phyloP scores from a whole-genome alignment of 2,797 vertebrate genomes.

The Octomys mimax region DNA sequence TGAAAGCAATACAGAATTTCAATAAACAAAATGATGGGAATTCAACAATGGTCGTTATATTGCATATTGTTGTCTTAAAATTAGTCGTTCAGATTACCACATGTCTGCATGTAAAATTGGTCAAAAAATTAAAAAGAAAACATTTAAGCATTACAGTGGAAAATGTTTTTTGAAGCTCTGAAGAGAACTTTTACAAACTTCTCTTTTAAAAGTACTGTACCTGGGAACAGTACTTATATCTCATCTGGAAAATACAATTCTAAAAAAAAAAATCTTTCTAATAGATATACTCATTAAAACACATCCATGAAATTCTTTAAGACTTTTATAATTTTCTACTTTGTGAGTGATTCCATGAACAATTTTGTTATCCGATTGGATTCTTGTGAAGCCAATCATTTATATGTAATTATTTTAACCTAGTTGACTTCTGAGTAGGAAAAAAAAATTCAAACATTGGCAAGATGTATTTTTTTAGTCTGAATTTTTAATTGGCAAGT shows the following conservation, averaged over 20 bases:
- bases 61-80: no score
- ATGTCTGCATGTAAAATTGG: no score
- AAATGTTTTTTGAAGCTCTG: not conserved
- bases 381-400: conserved; percentile 37
- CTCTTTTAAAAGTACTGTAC: conserved; percentile 17
- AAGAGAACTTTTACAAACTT: not conserved
- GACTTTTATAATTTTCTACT: conserved; percentile 45
- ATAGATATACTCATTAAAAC: conserved; percentile 50
- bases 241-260: not conserved
- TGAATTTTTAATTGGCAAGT: not conserved
- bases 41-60: no score
- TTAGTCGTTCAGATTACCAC: no score
- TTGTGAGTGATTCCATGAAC: conserved; percentile 9
- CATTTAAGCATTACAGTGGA: not conserved
- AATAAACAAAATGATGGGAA: no score
- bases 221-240: not conserved
- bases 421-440: not conserved
- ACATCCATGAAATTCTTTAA: not conserved
- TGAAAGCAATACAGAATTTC: no score
- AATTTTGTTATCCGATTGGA: conserved; percentile 30
- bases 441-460: not conserved
- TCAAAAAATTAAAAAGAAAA: no score
- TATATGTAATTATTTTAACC: conserved; percentile 53
- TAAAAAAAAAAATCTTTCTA: not conserved
- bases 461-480: not conserved